Percentiles rank a stretch among this genome's conserved stretches.
Evolutionary conservation across 2,797 vertebrate genomes (phyloP).

Genomic region (Hyperoplus immaculatus): DNA sequence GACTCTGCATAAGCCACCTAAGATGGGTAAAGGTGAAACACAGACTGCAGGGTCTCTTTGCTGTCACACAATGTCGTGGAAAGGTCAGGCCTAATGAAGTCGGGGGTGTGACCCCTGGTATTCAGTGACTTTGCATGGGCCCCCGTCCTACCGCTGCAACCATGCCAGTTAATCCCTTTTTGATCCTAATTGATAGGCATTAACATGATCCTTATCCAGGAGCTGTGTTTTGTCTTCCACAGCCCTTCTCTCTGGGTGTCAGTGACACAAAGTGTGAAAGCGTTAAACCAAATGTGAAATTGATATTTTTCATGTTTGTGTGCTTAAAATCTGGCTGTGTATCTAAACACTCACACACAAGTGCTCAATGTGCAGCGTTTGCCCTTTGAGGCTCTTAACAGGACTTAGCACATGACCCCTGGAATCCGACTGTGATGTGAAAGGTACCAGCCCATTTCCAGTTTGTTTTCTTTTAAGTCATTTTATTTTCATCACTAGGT

Average conservation of each 20-base stretch:
- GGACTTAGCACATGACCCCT: conserved; percentile 83
- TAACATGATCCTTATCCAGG: conserved; percentile 86
- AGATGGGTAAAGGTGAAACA: conserved; percentile 66
- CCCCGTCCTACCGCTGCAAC: conserved; percentile 76
- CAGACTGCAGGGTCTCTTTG: conserved; percentile 77
- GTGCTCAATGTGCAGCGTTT: conserved; percentile 67
- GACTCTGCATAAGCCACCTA: conserved; percentile 70
- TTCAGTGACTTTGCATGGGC: conserved; percentile 86
- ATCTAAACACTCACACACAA: conserved; percentile 74
- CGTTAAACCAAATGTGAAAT: conserved; percentile 89
- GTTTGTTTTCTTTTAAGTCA: conserved; percentile 74
- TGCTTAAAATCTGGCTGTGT: conserved; percentile 73
- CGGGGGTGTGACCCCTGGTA: conserved; percentile 88
- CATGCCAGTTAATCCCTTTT: conserved; percentile 87
- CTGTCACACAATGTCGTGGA: conserved; percentile 83
- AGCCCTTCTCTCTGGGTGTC: conserved; percentile 81
- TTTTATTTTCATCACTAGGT: conserved; percentile 71
- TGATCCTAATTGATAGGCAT: conserved; percentile 90
- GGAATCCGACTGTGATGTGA: conserved; percentile 78
- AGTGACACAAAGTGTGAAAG: conserved; percentile 86
- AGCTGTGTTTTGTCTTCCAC: conserved; percentile 86
- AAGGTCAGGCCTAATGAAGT: conserved; percentile 92
- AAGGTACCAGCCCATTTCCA: conserved; percentile 76
- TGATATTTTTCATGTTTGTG: conserved; percentile 88
- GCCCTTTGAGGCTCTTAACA: conserved; percentile 80